These are phyloP conservation scores for Coregonus sp. DNA, from an alignment of 2,797 vertebrate species.

Conservation along the genomic window DNA sequence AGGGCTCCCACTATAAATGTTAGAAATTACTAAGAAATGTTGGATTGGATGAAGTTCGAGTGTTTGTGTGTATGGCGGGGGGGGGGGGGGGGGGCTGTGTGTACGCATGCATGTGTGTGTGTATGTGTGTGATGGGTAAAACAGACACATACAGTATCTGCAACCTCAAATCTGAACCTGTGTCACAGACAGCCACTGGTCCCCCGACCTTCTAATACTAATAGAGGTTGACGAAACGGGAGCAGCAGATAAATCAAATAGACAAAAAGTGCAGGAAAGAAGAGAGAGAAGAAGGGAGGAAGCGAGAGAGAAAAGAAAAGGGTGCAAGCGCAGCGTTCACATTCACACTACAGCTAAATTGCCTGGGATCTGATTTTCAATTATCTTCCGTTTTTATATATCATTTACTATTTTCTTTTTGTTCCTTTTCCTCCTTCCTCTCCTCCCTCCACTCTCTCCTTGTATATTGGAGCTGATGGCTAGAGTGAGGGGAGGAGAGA, in stretches of 20 bases:
- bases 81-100: constrained; percentile 8
- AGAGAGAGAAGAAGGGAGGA: constrained; percentile 13
- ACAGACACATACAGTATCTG: neutral
- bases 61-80: constrained; percentile 11
- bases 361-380: constrained; percentile 48
- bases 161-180: neutral
- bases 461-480: constrained; percentile 12
- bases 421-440: neutral
- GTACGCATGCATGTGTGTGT: constrained; percentile 3
- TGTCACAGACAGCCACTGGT: constrained; percentile 4
- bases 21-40: constrained; percentile 46
- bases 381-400: constrained; percentile 42
- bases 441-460: constrained; percentile 5
- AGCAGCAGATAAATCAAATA: constrained; percentile 21
- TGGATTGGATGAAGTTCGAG: constrained; percentile 17
- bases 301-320: constrained; percentile 7
- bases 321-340: constrained; percentile 16
- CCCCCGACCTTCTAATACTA: neutral
- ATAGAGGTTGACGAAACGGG: neutral
- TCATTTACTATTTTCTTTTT: constrained; percentile 27
- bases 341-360: constrained; percentile 37
- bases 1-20: constrained; percentile 50
- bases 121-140: neutral
- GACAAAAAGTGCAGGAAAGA: neutral
- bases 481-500: constrained; percentile 7